Base-by-base conservation (phyloP, 2,113 vertebrate species). In the Trachemys scripta region DNA sequence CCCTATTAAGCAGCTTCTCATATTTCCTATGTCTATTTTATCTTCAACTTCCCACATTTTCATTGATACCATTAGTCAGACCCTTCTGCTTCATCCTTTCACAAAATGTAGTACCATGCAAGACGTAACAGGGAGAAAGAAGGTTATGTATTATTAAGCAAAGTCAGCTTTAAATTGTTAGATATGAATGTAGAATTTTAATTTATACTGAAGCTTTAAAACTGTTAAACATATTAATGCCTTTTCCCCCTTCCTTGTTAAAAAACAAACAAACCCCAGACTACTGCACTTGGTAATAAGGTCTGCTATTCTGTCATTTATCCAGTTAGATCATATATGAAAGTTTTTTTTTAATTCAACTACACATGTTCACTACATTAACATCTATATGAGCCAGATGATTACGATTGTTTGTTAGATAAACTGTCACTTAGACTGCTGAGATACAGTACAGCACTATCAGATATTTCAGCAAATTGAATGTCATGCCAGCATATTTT, bases 401-500 rank as follows among this genome's bases (percentile, higher is more conserved):
- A 80, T 5, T 17, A 76, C 72, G 16, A 22, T 0, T 0, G 59
- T 79, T 94, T 29, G 16, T 45, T 56, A 90, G 92, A 54, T 2
- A 47, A 87, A 89, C 92, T 45, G 10, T 81, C n/a, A 29, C 45
- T 85, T 2, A 19, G 84, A 27, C 45, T 47, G 78, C 38, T 5
- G 12, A 75, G 31, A 82, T 92, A 42, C 12, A 57, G 65, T 29
- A 78, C 38, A 56, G 25, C 10, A 27, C 8, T 62, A 16, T 2
- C 38, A 54, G 57, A 62, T 31, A 20, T 82, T 1, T 90, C 8
- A 85, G 88, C 25, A 49, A 88, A 35, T 72, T n/a, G 42, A 72
- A 1, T 80, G 88, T 85, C 92, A 91, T 91, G 78, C 38, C 85
- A 93, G n/a, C 14, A 1, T 54, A 88, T 80, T 90, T 89, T 84